Percentiles rank a stretch among this genome's conserved stretches.
These are phyloP conservation scores for Hozukius guyotensis DNA, from an alignment of 2,797 vertebrate species.

Conservation along the genomic window DNA sequence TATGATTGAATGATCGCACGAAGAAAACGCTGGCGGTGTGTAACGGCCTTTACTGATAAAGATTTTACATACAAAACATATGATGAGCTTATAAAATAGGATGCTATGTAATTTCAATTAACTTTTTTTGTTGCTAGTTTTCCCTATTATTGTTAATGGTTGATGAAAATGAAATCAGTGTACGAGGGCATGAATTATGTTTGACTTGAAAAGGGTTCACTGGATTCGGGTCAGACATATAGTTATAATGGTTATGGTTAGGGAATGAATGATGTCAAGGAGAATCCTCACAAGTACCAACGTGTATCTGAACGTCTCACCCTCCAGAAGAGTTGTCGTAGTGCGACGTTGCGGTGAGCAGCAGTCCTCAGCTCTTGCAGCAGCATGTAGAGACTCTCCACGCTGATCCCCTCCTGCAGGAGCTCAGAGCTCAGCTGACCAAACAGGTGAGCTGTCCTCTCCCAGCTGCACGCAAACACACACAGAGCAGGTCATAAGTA, in stretches of 20 bases:
- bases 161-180: too few relatives aligned
- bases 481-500: neutral
- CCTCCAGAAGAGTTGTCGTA: conserved; percentile 87
- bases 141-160: too few relatives aligned
- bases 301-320: conserved; percentile 57
- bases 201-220: neutral
- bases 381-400: conserved; percentile 79
- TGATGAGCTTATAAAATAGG: neutral
- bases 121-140: too few relatives aligned
- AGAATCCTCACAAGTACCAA: neutral
- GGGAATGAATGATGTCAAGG: neutral
- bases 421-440: conserved; percentile 83
- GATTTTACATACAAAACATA: neutral
- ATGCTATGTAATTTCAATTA: too few relatives aligned
- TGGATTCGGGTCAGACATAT: neutral
- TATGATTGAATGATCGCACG: too few relatives aligned
- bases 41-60: neutral
- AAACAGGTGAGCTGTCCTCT: conserved; percentile 82
- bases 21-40: too few relatives aligned
- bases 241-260: neutral
- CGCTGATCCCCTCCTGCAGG: conserved; percentile 76
- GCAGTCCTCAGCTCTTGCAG: conserved; percentile 82
- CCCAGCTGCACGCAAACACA: conserved; percentile 71
- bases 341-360: conserved; percentile 70
- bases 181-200: too few relatives aligned